A percentile compares a stretch with the other conserved stretches of the same genome.
Conservation (phyloP, 2,113 vertebrate species). For the Paralichthys olivaceus region DNA sequence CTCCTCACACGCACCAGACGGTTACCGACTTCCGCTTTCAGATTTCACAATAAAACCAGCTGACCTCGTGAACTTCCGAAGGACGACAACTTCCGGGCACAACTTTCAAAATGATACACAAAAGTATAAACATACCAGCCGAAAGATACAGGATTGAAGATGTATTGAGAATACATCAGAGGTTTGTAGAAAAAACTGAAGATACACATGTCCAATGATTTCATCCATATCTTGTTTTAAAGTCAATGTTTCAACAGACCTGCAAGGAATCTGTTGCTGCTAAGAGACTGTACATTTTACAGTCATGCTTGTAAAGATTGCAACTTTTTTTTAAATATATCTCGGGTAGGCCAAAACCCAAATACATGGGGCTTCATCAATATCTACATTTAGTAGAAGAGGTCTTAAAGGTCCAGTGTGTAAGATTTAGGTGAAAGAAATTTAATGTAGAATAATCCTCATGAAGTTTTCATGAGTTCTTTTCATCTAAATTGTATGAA, state of each 20-base stretch:
- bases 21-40: constrained; percentile 48
- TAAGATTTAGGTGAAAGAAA: too few species aligned
- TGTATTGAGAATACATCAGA: not conserved
- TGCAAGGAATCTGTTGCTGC: not conserved
- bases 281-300: too few species aligned
- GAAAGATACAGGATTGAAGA: not conserved
- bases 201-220: not conserved
- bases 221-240: not conserved
- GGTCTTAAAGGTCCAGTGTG: too few species aligned
- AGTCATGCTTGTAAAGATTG: not conserved
- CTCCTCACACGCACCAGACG: too few species aligned
- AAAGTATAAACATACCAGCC: not conserved
- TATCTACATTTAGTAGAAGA: too few species aligned
- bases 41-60: constrained; percentile 57
- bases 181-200: not conserved
- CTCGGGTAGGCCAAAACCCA: too few species aligned
- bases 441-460: too few species aligned
- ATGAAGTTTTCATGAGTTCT: too few species aligned
- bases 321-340: too few species aligned
- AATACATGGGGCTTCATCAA: too few species aligned
- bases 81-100: constrained; percentile 10
- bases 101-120: not conserved
- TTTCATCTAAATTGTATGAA: too few species aligned
- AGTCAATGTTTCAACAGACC: too few species aligned
- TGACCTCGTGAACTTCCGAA: not conserved